Percentiles rank a stretch among this genome's conserved stretches.
Evolutionary conservation across 2,113 vertebrate genomes (phyloP).

Genomic region (Chitala chitala): DNA sequence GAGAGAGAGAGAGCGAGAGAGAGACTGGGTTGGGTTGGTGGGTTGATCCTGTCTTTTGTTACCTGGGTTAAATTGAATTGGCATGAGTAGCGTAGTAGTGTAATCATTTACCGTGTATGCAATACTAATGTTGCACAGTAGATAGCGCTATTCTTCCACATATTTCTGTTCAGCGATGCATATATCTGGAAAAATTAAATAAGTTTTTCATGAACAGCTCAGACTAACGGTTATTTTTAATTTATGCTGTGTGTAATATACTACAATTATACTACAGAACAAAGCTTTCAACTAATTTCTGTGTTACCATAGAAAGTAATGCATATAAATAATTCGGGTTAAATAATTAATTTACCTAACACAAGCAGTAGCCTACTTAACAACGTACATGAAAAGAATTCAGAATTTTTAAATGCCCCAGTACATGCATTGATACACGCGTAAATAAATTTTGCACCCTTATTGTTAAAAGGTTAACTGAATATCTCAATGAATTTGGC

Average conservation of each 20-base stretch:
- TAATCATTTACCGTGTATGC: too few relatives aligned
- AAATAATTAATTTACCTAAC: background rate
- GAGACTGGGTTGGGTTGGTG: too few relatives aligned
- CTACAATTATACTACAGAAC: too few relatives aligned
- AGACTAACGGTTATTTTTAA: background rate
- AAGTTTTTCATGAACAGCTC: background rate
- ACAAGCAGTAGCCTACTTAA: background rate
- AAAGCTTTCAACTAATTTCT: too few relatives aligned
- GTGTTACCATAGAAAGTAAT: too few relatives aligned
- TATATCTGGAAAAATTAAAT: background rate
- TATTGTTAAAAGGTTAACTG: background rate
- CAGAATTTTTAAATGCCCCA: background rate
- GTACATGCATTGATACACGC: background rate
- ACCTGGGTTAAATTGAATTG: too few relatives aligned
- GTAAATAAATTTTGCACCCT: conserved; percentile 1
- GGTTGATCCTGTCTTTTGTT: too few relatives aligned
- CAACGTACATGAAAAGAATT: background rate
- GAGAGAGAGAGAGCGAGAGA: too few relatives aligned
- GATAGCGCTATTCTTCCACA: conserved; percentile 21
- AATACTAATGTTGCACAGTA: conserved; percentile 1
- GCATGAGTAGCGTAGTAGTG: too few relatives aligned
- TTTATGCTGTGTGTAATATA: background rate
- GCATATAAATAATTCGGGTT: background rate
- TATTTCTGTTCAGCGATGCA: background rate
- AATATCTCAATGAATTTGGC: background rate